Base-by-base conservation (phyloP, 2,113 vertebrate species). In the Potamarius usumacintae region DNA sequence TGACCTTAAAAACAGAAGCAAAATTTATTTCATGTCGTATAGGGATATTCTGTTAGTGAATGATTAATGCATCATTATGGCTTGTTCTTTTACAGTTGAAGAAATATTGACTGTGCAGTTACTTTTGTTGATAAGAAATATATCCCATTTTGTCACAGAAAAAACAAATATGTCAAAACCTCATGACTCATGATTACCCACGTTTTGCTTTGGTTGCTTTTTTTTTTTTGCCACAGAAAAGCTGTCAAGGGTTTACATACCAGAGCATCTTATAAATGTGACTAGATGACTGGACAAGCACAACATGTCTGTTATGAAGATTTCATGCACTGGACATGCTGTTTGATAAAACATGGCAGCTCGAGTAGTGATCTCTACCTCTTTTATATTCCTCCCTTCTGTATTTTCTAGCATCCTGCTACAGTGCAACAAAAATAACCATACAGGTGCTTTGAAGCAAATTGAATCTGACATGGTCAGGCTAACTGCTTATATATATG, bases 341-440 rank as follows among this genome's bases (percentile, higher is more conserved):
- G n/a, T 84, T 83, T 84, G 86, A 83, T 83, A 11, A 50, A 76
- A 87, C 52, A 63, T 55, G 71, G 81, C 86, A 78, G 81, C 42
- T 62, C 69, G 27, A 60, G 67, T 53, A 67, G 82, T 84, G 71
- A 84, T 87, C 71, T 83, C 81, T 14, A 74, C n/a, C 27, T 77
- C 52, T 69, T 83, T 77, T 84, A 87, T 87, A 62, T 87, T 83
- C 71, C 58, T 62, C 20, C n/a, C 34, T 25, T 83, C 57, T 34
- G 48, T 82, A 77, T 84, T 72, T 72, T 71, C 53, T 48, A 53
- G 81, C n/a, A 30, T 83, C n/a, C 48, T 55, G 58, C 57, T 12
- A 14, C 60, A 83, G 27, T 12, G 50, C 82, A 50, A 67, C 58
- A 34, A 55, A 87, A 77, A 77, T 50, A 83, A 69, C n/a, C 69